Conservation (phyloP, 2,113 vertebrate species). For the Phaethornis superciliosus region DNA sequence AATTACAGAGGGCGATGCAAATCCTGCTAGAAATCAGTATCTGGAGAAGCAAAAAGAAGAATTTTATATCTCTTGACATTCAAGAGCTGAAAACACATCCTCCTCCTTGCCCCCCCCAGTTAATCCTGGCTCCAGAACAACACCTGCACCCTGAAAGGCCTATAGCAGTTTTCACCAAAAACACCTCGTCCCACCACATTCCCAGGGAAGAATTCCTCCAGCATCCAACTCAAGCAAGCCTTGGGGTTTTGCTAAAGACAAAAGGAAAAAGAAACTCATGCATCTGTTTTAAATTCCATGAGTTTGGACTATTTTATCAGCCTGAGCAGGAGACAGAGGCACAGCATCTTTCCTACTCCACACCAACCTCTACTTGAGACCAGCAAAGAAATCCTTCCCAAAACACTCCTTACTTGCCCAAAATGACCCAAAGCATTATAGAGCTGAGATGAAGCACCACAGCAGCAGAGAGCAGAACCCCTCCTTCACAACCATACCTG, state of each 20-base stretch:
- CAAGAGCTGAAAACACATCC: not conserved
- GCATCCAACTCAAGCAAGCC: not conserved
- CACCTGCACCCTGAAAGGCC: no score
- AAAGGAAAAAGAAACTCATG: not conserved
- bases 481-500: accelerated
- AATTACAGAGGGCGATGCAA: not conserved
- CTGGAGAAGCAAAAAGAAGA: not conserved
- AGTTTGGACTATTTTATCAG: not conserved
- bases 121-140: not conserved
- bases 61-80: not conserved
- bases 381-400: not conserved
- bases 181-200: not conserved
- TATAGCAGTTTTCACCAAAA: not conserved
- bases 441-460: not conserved
- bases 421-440: accelerated
- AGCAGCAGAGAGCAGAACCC: not conserved
- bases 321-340: not conserved
- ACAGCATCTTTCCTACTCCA: not conserved
- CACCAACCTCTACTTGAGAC: not conserved
- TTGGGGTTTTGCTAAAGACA: not conserved
- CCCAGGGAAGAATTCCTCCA: not conserved
- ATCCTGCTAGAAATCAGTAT: not conserved
- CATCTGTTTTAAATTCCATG: not conserved
- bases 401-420: not conserved
- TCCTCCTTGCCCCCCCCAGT: not conserved